phyloP scores from a whole-genome alignment of 2,113 vertebrate species.

The Columbina picui region DNA sequence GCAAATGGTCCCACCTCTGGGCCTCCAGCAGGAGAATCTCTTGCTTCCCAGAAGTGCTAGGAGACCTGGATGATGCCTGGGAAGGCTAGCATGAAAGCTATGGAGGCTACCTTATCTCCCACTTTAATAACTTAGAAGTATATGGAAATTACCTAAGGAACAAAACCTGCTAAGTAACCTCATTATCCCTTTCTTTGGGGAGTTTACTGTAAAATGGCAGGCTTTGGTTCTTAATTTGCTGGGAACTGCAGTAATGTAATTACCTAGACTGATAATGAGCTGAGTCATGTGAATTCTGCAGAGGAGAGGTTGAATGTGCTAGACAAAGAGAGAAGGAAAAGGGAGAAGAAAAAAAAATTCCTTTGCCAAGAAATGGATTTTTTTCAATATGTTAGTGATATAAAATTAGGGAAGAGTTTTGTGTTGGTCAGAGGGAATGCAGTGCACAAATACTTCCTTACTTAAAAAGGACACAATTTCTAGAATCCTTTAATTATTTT shows the following conservation, averaged over 20 bases:
- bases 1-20: not conserved
- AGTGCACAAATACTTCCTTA: not conserved
- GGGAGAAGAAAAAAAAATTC: not conserved
- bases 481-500: not conserved
- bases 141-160: not conserved
- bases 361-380: accelerated
- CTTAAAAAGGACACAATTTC: not conserved
- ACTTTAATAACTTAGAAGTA: not conserved
- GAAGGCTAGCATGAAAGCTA: not conserved
- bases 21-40: not conserved
- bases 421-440: not conserved
- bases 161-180: slow-evolving; percentile 28
- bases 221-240: slow-evolving; percentile 38
- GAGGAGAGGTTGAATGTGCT: not conserved
- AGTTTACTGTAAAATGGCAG: slow-evolving; percentile 31
- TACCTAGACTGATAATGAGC: slow-evolving; percentile 2
- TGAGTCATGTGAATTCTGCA: not conserved
- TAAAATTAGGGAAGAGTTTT: not conserved
- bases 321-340: not conserved
- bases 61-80: not conserved
- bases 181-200: not conserved
- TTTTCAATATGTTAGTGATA: not conserved
- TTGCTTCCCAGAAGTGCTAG: not conserved
- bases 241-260: slow-evolving; percentile 17
- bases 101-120: not conserved